phyloP scores from a whole-genome alignment of 2,888 invertebrate species.

The Lasiommata megera region DNA sequence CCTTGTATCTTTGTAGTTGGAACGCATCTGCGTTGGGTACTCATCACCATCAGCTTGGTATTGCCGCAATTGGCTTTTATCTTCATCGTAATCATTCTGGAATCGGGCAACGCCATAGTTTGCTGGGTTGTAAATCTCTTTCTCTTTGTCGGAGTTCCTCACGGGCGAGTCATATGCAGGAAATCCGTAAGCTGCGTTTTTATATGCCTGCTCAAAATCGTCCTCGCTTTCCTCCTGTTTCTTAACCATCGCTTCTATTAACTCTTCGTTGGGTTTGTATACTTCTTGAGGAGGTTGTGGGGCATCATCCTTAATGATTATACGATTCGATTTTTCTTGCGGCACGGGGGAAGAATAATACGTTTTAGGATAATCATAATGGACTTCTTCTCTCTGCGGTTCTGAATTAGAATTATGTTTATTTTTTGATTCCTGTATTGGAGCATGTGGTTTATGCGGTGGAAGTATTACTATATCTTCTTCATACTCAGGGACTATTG shows the following conservation, averaged over 20 bases:
- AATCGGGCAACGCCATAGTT: slow-evolving; percentile 53
- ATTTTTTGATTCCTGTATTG: slow-evolving; percentile 42
- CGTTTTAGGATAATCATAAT: slow-evolving; percentile 32
- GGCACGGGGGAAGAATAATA: slow-evolving; percentile 42
- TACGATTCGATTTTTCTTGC: slow-evolving; percentile 60
- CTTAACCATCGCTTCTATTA: slow-evolving; percentile 51
- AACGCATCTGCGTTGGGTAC: slow-evolving; percentile 57
- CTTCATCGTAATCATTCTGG: slow-evolving; percentile 49
- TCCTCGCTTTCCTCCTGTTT: slow-evolving; percentile 69
- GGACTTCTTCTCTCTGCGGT: slow-evolving; percentile 35
- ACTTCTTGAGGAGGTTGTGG: slow-evolving; percentile 57
- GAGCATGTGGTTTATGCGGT: slow-evolving; percentile 44
- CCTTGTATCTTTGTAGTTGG: slow-evolving; percentile 58
- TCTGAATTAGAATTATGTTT: slow-evolving; percentile 27
- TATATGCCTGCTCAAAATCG: slow-evolving; percentile 71
- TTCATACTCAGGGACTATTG: slow-evolving; percentile 54
- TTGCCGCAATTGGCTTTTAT: slow-evolving; percentile 58
- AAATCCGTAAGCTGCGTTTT: slow-evolving; percentile 68
- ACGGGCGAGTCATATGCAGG: slow-evolving; percentile 55
- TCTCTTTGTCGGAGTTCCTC: slow-evolving; percentile 57
- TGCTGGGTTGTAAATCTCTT: slow-evolving; percentile 61
- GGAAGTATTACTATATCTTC: slow-evolving; percentile 53
- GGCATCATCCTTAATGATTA: slow-evolving; percentile 59
- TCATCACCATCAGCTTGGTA: slow-evolving; percentile 61
- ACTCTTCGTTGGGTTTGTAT: slow-evolving; percentile 53